These are phyloP conservation scores for Prietella phreatophila DNA, from an alignment of 2,113 vertebrate species.

Conservation along the genomic window DNA sequence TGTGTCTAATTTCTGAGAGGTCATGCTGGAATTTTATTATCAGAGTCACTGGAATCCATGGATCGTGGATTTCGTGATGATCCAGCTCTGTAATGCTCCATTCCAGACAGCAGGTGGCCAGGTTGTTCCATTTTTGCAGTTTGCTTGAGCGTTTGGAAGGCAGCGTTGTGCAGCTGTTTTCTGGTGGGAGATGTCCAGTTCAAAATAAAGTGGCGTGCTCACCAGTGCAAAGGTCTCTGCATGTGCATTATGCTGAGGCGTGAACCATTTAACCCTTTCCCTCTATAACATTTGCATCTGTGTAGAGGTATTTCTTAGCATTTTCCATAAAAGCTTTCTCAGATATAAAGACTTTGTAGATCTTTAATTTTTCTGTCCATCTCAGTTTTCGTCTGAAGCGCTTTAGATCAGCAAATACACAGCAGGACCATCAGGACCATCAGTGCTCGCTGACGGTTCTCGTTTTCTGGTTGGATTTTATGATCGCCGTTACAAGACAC, in stretches of 20 bases:
- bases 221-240: neutral
- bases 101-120: slow-evolving; percentile 10
- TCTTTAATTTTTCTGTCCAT: no score
- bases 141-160: neutral
- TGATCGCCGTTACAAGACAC: neutral
- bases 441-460: neutral
- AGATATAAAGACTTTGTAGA: no score
- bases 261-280: neutral
- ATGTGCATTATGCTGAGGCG: neutral
- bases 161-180: neutral
- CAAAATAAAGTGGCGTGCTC: neutral
- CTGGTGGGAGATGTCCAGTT: neutral
- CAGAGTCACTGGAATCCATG: neutral
- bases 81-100: neutral
- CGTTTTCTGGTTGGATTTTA: neutral
- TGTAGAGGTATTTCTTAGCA: neutral
- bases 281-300: neutral
- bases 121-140: neutral
- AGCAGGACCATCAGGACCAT: neutral
- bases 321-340: no score
- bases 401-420: neutral
- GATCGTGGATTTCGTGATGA: neutral
- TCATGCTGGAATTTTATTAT: neutral
- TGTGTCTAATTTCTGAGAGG: neutral
- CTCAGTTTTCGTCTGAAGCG: no score